A percentile compares a stretch with the other conserved stretches of the same genome.
Evolutionary conservation across 2,888 invertebrate genomes (phyloP).

Genomic region (Caenorhabditis doughertyi): DNA sequence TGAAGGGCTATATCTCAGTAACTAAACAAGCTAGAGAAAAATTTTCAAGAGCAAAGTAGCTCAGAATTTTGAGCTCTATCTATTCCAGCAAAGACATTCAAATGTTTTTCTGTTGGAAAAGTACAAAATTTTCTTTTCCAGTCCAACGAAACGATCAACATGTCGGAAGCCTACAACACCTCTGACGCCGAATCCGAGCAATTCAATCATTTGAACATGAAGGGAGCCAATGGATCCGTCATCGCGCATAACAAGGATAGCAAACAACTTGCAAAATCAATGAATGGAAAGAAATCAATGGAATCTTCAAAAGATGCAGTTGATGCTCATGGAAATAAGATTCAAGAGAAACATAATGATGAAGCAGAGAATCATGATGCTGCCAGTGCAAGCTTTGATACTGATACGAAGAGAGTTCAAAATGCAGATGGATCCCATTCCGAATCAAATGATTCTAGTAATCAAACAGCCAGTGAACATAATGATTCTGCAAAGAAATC

Average conservation of each 20-base stretch:
- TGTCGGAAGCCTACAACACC: constrained; percentile 33
- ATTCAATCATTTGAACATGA: constrained; percentile 30
- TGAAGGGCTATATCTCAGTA: too few relatives aligned
- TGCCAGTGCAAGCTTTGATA: constrained; percentile 31
- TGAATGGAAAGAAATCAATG: constrained; percentile 14
- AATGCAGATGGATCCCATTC: constrained; percentile 33
- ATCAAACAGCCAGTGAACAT: constrained; percentile 46
- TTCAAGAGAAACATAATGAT: neutral
- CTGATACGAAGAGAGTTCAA: neutral
- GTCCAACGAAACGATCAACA: constrained; percentile 32
- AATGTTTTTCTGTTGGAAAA: neutral
- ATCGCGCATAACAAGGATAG: constrained; percentile 33
- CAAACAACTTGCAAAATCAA: constrained; percentile 32
- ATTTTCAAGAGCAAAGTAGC: too few relatives aligned
- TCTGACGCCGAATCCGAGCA: constrained; percentile 52
- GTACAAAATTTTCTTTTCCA: neutral
- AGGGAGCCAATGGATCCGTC: constrained; percentile 33
- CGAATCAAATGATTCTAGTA: constrained; percentile 27
- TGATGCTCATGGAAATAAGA: constrained; percentile 29
- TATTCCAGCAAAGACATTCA: too few relatives aligned
- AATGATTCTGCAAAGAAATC: constrained; percentile 27
- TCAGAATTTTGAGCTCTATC: too few relatives aligned
- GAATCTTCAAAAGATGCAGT: constrained; percentile 6
- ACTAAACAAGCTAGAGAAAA: too few relatives aligned
- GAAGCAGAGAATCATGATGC: constrained; percentile 31